Evolutionary conservation across 2,113 vertebrate genomes (phyloP), one percentile per base, ranked within the genome.

Genomic region (Cranoglanis bouderius): DNA sequence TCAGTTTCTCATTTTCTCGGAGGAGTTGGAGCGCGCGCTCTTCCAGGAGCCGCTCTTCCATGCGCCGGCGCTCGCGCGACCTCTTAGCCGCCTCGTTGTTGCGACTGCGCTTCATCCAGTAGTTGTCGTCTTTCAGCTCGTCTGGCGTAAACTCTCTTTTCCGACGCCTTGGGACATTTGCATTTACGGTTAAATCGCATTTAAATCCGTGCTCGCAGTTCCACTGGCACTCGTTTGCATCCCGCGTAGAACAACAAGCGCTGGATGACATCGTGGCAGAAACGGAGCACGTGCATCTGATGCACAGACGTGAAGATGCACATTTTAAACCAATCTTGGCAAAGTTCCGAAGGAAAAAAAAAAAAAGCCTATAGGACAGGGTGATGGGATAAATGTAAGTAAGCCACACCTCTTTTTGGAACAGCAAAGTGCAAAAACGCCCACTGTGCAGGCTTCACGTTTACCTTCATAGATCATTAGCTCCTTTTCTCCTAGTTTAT

Each of bases 81-180:
- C 93, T 89, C 65, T 93, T 92, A 4, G 94, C 94, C 1, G 94
- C 93, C 82, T 94, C 93, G 88, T 95, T 95, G 70, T 95, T 95
- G 29, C 93, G 91, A 51, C 88, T 92, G 72, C 94, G 90, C 46
- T 94, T 93, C 21, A 91, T 88, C 93, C 93, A 94, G 90, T 95
- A 95, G 4, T 84, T 88, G 35, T 89, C 80, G 89, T 92, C 93
- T 38, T 93, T 94, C 61, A 90, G 88, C 49, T 89, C 92, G 3
- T 92, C 92, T 2, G 93, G 92, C 16, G 90, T 93, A 21, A 94
- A 93, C 59, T 93, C 91, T 51, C 92, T 85, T 83, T 91, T 93
- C 9, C 92, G 91, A 38, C 93, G 91, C 13, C 82, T 78, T 13
- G 77, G 38, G 12, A 57, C 40, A 12, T 51, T 88, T 14, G 84